Percentiles rank a stretch among this genome's conserved stretches.
Evolutionary conservation across 2,888 invertebrate genomes (phyloP).

Genomic region (Limenitis camilla): DNA sequence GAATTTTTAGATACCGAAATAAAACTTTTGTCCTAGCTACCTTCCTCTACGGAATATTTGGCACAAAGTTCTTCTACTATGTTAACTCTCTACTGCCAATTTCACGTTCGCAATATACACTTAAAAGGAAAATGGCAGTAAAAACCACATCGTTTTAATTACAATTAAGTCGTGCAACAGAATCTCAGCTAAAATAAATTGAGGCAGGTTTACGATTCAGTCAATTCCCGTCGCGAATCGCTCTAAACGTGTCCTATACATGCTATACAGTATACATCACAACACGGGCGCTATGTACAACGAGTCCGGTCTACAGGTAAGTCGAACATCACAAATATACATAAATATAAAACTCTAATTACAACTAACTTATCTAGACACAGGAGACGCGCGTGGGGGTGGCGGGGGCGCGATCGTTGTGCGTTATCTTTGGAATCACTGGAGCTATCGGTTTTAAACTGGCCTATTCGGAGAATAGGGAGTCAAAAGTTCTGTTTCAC

Average conservation of each 20-base stretch:
- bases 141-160: conserved; percentile 13
- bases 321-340: conserved; percentile 55
- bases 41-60: conserved; percentile 66
- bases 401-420: conserved; percentile 23
- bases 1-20: conserved; percentile 2
- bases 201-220: conserved; percentile 50
- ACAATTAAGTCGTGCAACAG: conserved; percentile 7
- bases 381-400: conserved; percentile 14
- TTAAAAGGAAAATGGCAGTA: conserved; percentile 13
- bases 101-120: not conserved
- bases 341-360: conserved; percentile 52
- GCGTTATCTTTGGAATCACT: conserved; percentile 32
- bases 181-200: conserved; percentile 33
- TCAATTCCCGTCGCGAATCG: conserved; percentile 40
- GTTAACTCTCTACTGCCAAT: not conserved
- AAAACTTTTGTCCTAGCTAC: conserved; percentile 36
- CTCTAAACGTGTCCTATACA: conserved; percentile 10
- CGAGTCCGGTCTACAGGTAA: conserved; percentile 34
- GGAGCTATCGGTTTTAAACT: conserved; percentile 16
- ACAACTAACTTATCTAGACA: conserved; percentile 28
- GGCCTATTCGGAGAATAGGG: conserved; percentile 26
- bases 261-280: conserved; percentile 40
- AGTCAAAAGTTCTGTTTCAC: conserved; percentile 66
- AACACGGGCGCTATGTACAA: conserved; percentile 62
- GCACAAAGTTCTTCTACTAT: conserved; percentile 45